phyloP scores from a whole-genome alignment of 2,113 vertebrate genomes.

The Struthidea cinerea region DNA sequence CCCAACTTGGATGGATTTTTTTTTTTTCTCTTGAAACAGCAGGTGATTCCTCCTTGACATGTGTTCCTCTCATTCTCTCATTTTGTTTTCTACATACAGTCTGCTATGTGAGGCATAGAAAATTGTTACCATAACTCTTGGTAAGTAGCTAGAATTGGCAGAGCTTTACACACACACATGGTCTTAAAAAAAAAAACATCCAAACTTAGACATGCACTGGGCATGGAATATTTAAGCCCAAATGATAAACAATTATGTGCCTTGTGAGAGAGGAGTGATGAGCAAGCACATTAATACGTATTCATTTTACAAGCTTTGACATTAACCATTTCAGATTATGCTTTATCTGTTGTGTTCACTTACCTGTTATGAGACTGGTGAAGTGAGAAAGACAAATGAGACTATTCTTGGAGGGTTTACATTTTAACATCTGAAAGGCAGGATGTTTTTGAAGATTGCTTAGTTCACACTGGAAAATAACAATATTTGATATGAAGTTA shows the following conservation, averaged over 20 bases:
- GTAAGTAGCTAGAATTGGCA: not conserved
- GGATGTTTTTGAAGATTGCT: not conserved
- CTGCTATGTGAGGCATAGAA: not conserved
- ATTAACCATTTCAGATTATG: not conserved
- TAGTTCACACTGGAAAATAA: not conserved
- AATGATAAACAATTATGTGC: not conserved
- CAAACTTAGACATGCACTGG: not conserved
- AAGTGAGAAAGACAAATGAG: not conserved
- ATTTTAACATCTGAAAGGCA: not conserved
- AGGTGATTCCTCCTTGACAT: not conserved
- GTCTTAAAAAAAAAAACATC: not conserved
- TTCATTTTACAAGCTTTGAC: not conserved
- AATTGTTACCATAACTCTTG: not conserved
- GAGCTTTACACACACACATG: not conserved
- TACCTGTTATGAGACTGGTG: not conserved
- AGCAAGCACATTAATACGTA: not conserved
- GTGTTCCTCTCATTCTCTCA: not conserved
- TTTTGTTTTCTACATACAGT: not conserved
- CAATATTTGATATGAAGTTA: not conserved
- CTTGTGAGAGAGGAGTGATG: not conserved
- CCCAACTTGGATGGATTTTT: not conserved
- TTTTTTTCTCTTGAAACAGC: not conserved
- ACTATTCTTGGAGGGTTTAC: not conserved
- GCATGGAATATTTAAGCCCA: not conserved
- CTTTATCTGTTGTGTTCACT: not conserved